These are phyloP conservation scores for Pemphigus obesinymphae DNA, from an alignment of 1,140 invertebrate species.

Conservation along the genomic window DNA sequence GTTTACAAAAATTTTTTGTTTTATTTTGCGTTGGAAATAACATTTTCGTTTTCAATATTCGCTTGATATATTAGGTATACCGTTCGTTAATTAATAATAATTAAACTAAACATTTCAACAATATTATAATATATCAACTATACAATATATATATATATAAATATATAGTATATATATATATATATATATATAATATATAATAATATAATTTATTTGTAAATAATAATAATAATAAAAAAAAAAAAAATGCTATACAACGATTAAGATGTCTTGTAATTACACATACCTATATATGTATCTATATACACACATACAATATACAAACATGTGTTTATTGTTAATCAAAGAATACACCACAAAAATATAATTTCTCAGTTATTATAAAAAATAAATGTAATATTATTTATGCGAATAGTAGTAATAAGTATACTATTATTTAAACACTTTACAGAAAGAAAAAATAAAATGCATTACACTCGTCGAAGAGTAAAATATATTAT, in stretches of 20 bases:
- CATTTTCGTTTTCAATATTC: background rate
- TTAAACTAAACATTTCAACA: background rate
- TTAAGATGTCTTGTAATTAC: background rate
- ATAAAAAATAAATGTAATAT: conserved; percentile 27
- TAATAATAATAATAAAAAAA: too few relatives aligned
- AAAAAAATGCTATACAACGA: background rate
- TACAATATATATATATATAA: background rate
- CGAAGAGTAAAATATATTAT: background rate
- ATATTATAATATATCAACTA: background rate
- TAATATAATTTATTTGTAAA: too few relatives aligned
- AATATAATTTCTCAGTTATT: conserved; percentile 4
- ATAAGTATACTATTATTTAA: too few relatives aligned
- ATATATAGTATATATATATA: too few relatives aligned
- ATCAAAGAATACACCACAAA: conserved; percentile 23
- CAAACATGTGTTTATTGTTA: background rate
- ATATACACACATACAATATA: background rate
- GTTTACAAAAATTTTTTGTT: background rate
- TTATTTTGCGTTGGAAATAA: background rate
- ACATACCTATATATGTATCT: background rate
- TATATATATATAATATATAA: too few relatives aligned
- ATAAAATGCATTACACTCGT: background rate
- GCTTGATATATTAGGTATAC: too few relatives aligned
- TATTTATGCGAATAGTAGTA: background rate
- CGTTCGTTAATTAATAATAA: background rate
- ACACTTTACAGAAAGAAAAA: background rate